These are phyloP conservation scores for Bufo gargarizans DNA, from an alignment of 2,113 vertebrate genomes.

Conservation along the genomic window DNA sequence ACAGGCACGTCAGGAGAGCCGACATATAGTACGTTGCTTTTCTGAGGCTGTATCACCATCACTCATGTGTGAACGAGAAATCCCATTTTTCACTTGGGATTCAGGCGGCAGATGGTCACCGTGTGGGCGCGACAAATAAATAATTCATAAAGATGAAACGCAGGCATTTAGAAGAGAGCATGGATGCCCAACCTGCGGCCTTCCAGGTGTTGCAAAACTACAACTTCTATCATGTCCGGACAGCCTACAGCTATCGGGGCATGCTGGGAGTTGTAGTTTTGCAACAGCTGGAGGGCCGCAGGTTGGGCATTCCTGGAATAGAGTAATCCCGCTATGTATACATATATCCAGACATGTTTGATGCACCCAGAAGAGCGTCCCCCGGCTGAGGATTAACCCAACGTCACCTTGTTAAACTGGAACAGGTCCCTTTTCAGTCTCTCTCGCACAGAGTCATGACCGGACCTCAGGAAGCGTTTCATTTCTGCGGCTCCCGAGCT, in stretches of 20 bases:
- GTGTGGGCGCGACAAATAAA: neutral
- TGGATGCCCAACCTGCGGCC: no score
- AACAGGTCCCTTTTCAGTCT: constrained; percentile 92
- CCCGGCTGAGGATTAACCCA: neutral
- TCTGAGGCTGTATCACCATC: neutral
- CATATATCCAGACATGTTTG: neutral
- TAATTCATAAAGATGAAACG: neutral
- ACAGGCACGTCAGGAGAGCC: neutral
- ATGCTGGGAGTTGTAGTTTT: no score
- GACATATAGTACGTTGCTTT: neutral
- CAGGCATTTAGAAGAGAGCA: neutral
- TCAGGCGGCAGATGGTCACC: neutral
- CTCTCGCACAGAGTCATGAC: constrained; percentile 89
- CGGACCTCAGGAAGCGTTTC: constrained; percentile 92
- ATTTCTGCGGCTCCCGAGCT: constrained; percentile 71
- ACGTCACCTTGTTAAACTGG: constrained; percentile 90
- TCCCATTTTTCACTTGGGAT: neutral
- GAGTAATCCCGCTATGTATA: neutral
- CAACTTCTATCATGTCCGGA: no score
- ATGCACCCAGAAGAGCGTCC: neutral
- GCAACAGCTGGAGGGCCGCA: no score
- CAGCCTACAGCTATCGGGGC: no score
- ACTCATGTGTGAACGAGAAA: neutral
- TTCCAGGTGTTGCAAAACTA: no score
- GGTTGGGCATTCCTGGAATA: neutral